phyloP scores from a whole-genome alignment of 2,888 invertebrate genomes.

The Apamea sordens region DNA sequence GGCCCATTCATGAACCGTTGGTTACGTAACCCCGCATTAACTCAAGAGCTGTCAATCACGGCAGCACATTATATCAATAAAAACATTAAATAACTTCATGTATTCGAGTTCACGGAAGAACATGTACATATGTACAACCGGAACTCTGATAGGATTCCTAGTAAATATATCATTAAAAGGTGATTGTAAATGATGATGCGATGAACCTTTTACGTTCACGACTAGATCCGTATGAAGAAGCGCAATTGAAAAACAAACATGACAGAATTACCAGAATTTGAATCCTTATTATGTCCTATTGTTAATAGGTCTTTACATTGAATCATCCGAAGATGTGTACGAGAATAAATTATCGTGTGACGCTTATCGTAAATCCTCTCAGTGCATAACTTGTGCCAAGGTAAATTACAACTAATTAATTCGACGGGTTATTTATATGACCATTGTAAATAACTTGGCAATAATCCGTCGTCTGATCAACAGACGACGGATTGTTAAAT shows the following conservation, averaged over 20 bases:
- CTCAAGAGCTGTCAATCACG: conserved; percentile 51
- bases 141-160: conserved; percentile 60
- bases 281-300: conserved; percentile 20
- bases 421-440: conserved; percentile 48
- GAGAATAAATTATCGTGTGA: conserved; percentile 41
- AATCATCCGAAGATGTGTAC: conserved; percentile 40
- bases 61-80: conserved; percentile 45
- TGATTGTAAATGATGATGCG: conserved; percentile 43
- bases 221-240: conserved; percentile 58
- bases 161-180: conserved; percentile 44
- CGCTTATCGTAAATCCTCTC: conserved; percentile 54
- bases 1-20: conserved; percentile 48
- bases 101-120: conserved; percentile 57
- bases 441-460: conserved; percentile 34
- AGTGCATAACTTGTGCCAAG: conserved; percentile 55
- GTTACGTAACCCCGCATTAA: conserved; percentile 52
- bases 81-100: conserved; percentile 50
- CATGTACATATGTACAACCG: conserved; percentile 61
- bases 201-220: conserved; percentile 47
- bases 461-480: conserved; percentile 4
- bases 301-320: conserved; percentile 33
- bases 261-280: conserved; percentile 17
- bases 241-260: conserved; percentile 12
- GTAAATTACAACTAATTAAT: conserved; percentile 58
- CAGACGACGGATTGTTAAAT: conserved; percentile 9